Conservation (phyloP, 2,113 vertebrate genomes). For the Aegithalos caudatus region DNA sequence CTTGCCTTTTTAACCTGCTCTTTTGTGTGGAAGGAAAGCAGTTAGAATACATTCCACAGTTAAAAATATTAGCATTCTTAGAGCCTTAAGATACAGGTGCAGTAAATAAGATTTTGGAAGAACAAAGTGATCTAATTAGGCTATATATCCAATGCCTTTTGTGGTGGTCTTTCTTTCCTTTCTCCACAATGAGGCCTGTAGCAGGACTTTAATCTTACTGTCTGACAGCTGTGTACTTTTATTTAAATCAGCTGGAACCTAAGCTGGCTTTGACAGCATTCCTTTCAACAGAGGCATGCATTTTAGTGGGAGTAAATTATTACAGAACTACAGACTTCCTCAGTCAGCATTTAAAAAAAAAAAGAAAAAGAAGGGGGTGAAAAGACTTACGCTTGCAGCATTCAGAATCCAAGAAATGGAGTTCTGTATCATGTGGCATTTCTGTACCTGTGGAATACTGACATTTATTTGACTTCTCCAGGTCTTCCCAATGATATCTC, state of each 20-base stretch:
- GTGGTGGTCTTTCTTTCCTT: background rate
- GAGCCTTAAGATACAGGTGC: background rate
- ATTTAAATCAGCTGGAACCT: constrained; percentile 64
- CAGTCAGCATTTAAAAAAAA: constrained; percentile 16
- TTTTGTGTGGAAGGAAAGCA: background rate
- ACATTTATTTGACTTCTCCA: background rate
- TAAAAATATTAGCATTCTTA: background rate
- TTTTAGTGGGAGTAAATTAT: constrained; percentile 52
- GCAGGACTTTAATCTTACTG: constrained; percentile 35
- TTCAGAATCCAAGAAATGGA: background rate
- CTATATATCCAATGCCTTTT: background rate
- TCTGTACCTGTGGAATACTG: background rate
- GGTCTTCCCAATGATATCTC: background rate
- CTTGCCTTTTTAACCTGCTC: background rate
- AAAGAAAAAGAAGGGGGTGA: background rate
- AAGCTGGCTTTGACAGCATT: constrained; percentile 58
- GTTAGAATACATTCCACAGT: background rate
- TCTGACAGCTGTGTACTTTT: constrained; percentile 58
- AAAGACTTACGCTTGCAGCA: background rate
- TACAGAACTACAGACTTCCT: constrained; percentile 14
- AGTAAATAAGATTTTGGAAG: background rate
- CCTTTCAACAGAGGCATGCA: constrained; percentile 52
- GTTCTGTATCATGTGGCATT: background rate
- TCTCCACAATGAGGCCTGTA: background rate
- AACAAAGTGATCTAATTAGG: constrained; percentile 12